These are phyloP conservation scores for Lasioglossum morio DNA, from an alignment of 2,888 invertebrate species.

Conservation along the genomic window DNA sequence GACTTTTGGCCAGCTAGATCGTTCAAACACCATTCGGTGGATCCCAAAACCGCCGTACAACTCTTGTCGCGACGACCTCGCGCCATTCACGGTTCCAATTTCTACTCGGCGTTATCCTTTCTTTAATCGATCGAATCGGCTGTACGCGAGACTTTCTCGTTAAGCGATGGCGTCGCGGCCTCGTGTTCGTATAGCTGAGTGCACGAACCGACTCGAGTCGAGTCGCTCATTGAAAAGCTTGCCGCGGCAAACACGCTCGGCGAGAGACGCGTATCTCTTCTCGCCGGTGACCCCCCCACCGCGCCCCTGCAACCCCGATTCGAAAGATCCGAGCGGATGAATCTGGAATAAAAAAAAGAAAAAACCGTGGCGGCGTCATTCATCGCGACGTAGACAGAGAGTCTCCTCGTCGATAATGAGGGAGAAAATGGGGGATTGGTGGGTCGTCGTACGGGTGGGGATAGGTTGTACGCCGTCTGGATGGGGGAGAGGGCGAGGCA, in stretches of 20 bases:
- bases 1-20: too few relatives aligned
- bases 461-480: neutral
- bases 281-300: neutral
- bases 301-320: conserved; percentile 1
- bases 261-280: conserved; percentile 31
- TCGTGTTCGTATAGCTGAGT: neutral
- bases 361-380: conserved; percentile 53
- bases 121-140: conserved; percentile 48
- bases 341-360: conserved; percentile 43
- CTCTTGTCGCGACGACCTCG: neutral
- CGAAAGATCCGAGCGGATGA: conserved; percentile 45
- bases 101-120: neutral
- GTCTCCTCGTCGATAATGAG: conserved; percentile 73
- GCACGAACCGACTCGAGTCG: conserved; percentile 38
- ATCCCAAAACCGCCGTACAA: too few relatives aligned
- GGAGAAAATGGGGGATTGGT: conserved; percentile 37
- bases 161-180: conserved; percentile 35
- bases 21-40: too few relatives aligned
- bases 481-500: too few relatives aligned
- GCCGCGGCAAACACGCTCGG: conserved; percentile 38
- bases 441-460: neutral
- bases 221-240: conserved; percentile 63
- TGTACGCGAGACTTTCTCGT: conserved; percentile 60
- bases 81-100: neutral
- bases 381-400: conserved; percentile 54